Evolutionary conservation across 2,797 vertebrate species (phyloP), one percentile per base, ranked within the genome.

Genomic region (Harpagifer antarcticus): DNA sequence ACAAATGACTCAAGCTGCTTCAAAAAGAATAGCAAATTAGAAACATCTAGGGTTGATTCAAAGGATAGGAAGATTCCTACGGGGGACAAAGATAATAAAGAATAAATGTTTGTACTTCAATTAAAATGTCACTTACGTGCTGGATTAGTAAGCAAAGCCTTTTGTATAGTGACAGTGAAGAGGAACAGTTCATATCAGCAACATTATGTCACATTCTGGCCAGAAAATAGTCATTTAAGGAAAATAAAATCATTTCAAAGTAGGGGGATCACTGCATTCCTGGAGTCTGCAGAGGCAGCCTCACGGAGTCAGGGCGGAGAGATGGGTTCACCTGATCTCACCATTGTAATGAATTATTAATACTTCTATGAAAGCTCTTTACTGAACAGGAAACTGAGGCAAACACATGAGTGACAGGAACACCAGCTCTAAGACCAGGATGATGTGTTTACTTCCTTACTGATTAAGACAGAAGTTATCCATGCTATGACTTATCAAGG

Each of bases 1-100:
- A 75, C 47, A 74, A 71, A 71, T 64, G 9, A 61, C 40, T 73
- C 19, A 7, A 78, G 19, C 48, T 64, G 60, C 27, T 66, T 45
- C 13, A 63, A 27, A 49, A 77, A 76, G 53, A 54, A 53, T 43
- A 37, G 45, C 17, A 3, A 8, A 52, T 68, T 49, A 11, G 3
- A 55, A 58, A 61, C 2, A 10, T 60, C 20, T 20, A 9, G 15
- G n/a, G 27, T 69, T 31, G 33, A 52, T 14, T 44, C 45, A 27
- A 45, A 43, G 17, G 33, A 44, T 27, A 40, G 45, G 45, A 62
- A 71, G 23, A 43, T 45, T 27, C 5, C 37, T n/a, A 27, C 27
- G 11, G 15, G 44, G 58, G 54, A 68, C n/a, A 61, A 37, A 37
- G 33, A 37, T 37, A 37, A 37, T 37, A 37, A 59, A 60, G 43